Evolutionary conservation across 2,797 vertebrate species (phyloP), one percentile per base, ranked within the genome.

Genomic region (Gadopsis marmoratus): DNA sequence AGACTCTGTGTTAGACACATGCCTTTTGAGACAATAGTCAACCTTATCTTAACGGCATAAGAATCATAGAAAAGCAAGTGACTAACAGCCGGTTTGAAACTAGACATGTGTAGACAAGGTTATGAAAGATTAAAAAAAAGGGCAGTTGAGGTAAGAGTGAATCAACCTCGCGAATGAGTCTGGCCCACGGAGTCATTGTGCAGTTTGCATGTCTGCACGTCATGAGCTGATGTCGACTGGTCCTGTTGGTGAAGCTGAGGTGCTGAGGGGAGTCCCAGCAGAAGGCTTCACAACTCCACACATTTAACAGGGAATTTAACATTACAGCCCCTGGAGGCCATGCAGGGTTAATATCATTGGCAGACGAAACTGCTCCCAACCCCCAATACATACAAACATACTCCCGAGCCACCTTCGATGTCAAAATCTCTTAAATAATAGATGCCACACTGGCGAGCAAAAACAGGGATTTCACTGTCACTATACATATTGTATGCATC

Each of bases 241-340:
- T 71, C 55, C 70, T 45, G 65, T 60, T 71, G 60, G 71, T 75
- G 58, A 65, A 56, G 74, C 62, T 37, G 71, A 83, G 87, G 72
- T 81, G 69, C 72, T 68, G 69, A 58, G 48, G 62, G 67, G 71
- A 85, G 66, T 81, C 73, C 73, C 86, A 77, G 76, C 58, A 85
- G 83, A 85, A 58, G 56, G 59, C 43, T 82, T 82, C 65, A 78
- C 59, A 64, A 76, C 76, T 78, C 82, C 78, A 86, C 79, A 76
- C 61, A 78, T 86, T 85, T 83, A 91, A 85, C 83, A 85, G 78
- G 84, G 74, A 89, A 89, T 92, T 88, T 90, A 88, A 90, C 88
- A 86, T 86, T 50, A 62, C 74, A 84, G 51, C 71, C 69, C 82
- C 87, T n/a, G 10, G 71, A 85, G 79, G 83, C 74, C 76, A 37